These are phyloP conservation scores for Aeoliscus strigatus DNA, from an alignment of 2,797 vertebrate species.

Conservation along the genomic window DNA sequence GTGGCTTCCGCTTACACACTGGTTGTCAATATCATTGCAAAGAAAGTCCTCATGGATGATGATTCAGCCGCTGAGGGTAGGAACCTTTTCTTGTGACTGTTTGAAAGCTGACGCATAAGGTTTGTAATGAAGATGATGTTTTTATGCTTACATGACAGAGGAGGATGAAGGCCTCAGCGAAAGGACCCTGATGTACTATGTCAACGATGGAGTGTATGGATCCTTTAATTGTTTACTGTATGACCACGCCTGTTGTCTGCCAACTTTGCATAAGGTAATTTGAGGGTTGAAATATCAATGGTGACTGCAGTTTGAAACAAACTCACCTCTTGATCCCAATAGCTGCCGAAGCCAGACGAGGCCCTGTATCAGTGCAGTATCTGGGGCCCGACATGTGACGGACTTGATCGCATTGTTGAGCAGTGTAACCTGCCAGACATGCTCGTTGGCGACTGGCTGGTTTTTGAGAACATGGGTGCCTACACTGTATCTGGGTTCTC, in stretches of 20 bases:
- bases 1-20: constrained; percentile 93
- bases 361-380: constrained; percentile 87
- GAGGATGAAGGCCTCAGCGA: constrained; percentile 84
- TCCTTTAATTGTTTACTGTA: constrained; percentile 97
- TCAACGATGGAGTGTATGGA: constrained; percentile 95
- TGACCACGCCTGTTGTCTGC: constrained; percentile 90
- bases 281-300: neutral
- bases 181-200: constrained; percentile 94
- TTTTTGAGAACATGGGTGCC: constrained; percentile 98
- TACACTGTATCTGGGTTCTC: constrained; percentile 93
- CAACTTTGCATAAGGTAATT: constrained; percentile 85
- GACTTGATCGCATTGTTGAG: constrained; percentile 92
- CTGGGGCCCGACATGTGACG: constrained; percentile 97
- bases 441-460: constrained; percentile 93
- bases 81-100: neutral
- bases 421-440: constrained; percentile 85
- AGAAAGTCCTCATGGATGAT: constrained; percentile 89
- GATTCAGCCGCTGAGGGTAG: constrained; percentile 81
- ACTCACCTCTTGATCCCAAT: neutral
- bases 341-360: constrained; percentile 94
- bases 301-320: neutral
- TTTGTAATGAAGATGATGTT: neutral
- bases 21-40: constrained; percentile 95
- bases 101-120: no score
- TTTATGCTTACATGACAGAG: constrained; percentile 65